Evolutionary conservation across 2,797 vertebrate species (phyloP).

Genomic region (Toxotes lorentzi): DNA sequence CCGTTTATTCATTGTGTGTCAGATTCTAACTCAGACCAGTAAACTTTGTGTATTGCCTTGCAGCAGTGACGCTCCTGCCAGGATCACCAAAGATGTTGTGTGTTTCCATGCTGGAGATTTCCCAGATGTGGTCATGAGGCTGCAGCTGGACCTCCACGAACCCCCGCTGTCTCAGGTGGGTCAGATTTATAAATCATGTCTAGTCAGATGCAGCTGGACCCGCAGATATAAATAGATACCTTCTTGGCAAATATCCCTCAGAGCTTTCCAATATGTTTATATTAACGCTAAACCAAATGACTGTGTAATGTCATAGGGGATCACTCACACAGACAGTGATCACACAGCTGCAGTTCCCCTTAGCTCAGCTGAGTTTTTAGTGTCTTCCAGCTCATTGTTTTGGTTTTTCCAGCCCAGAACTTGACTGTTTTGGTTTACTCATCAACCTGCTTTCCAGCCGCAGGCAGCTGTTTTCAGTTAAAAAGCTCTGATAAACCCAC

Average conservation of each 20-base stretch:
- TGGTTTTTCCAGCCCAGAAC: background rate
- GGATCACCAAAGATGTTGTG: slow-evolving; percentile 98
- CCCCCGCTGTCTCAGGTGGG: slow-evolving; percentile 94
- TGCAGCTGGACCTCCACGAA: slow-evolving; percentile 95
- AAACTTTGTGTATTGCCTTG: slow-evolving; percentile 44
- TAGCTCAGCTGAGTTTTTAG: background rate
- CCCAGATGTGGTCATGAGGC: slow-evolving; percentile 94
- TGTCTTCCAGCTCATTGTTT: background rate
- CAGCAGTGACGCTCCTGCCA: slow-evolving; percentile 80
- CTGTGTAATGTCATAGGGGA: background rate
- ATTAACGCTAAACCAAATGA: background rate
- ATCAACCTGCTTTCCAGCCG: background rate
- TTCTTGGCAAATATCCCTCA: background rate
- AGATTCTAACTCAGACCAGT: background rate
- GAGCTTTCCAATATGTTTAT: background rate
- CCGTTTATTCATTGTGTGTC: background rate
- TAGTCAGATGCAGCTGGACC: background rate
- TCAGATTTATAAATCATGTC: background rate
- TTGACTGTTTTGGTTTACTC: background rate
- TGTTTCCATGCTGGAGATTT: slow-evolving; percentile 97
- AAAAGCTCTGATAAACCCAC: no score
- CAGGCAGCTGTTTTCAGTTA: background rate
- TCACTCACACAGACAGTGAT: background rate
- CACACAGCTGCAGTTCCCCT: background rate
- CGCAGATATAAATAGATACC: no score